Conservation (phyloP, 2,797 vertebrate species). For the Netta rufina region DNA sequence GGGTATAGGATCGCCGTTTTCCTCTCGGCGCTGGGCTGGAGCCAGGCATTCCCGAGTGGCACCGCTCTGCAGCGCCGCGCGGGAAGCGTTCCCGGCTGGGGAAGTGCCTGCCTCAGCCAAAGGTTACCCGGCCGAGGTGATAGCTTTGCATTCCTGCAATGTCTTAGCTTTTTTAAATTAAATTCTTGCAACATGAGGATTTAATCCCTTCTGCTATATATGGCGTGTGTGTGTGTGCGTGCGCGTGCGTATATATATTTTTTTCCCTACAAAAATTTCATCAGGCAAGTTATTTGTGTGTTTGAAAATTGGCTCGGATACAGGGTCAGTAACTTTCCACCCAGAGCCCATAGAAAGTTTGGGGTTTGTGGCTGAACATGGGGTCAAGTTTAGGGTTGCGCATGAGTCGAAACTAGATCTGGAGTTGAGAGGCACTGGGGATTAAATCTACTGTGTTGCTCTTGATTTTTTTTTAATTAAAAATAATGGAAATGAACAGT, state of each 20-base stretch:
- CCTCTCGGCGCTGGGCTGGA: slow-evolving; percentile 35
- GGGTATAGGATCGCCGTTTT: slow-evolving; percentile 36
- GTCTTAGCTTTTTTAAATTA: slow-evolving; percentile 70
- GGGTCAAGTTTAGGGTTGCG: slow-evolving; percentile 41
- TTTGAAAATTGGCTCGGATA: slow-evolving; percentile 48
- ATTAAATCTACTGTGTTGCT: slow-evolving; percentile 15
- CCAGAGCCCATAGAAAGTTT: slow-evolving; percentile 34
- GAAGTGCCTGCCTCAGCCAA: slow-evolving; percentile 60
- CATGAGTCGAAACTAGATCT: neutral
- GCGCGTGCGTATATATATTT: accelerated
- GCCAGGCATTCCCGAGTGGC: slow-evolving; percentile 59
- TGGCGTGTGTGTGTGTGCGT: neutral
- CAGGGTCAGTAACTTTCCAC: slow-evolving; percentile 63
- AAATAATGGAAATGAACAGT: slow-evolving; percentile 46
- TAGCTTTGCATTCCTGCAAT: slow-evolving; percentile 65
- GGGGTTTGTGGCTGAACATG: slow-evolving; percentile 42
- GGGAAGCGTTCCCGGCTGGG: slow-evolving; percentile 55
- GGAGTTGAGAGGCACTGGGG: slow-evolving; percentile 5
- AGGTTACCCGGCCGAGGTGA: slow-evolving; percentile 70
- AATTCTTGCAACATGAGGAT: slow-evolving; percentile 76
- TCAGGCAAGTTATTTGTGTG: slow-evolving; percentile 47
- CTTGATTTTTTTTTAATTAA: neutral
- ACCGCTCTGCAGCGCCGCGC: slow-evolving; percentile 8
- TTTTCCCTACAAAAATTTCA: slow-evolving; percentile 31
- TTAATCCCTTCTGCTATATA: slow-evolving; percentile 66